Evolutionary conservation across 2,113 vertebrate genomes (phyloP), one percentile per base, ranked within the genome.

Genomic region (Phyllostomus discolor): DNA sequence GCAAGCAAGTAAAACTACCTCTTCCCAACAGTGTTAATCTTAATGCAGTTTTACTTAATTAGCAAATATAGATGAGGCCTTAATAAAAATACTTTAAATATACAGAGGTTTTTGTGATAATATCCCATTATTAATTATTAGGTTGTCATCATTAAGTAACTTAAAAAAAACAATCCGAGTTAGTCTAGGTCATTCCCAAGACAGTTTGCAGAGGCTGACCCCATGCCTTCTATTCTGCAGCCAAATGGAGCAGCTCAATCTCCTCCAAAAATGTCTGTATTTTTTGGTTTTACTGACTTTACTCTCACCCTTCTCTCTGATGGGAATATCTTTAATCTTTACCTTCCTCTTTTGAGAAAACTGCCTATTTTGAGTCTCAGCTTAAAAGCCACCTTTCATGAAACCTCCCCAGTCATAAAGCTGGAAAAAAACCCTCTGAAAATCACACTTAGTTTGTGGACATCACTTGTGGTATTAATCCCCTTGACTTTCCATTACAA

Each of bases 11-110:
- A 62, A 93, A 38, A 24, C 19, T 86, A n/a, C 54, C 81, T 81
- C 52, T 84, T 62, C 38, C 48, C 12, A 70, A 28, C 10, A 90
- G 73, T 79, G 54, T 59, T 78, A 57, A 41, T 50, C 72, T 46
- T 72, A 94, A 94, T 35, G 43, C n/a, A 84, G 50, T 57, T 92
- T 91, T 76, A 67, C 41, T 81, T 94, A 64, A 80, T 48, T 93
- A 90, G 33, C 33, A 91, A 93, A 88, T 69, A 76, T 0, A 95
- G 52, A 75, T 26, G 24, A 14, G 66, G 24, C 8, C 14, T 57
- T 88, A 78, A 28, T 35, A 73, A 85, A 52, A 88, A 76, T n/a
- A 81, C 76, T 78, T 88, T 88, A 85, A 91, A 52, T 43, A 14
- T 85, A 69, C 82, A 70, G 38, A 89, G n/a, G 16, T 31, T 83